Base-by-base conservation (phyloP, 2,797 vertebrate species). In the Fistularia tabacaria region DNA sequence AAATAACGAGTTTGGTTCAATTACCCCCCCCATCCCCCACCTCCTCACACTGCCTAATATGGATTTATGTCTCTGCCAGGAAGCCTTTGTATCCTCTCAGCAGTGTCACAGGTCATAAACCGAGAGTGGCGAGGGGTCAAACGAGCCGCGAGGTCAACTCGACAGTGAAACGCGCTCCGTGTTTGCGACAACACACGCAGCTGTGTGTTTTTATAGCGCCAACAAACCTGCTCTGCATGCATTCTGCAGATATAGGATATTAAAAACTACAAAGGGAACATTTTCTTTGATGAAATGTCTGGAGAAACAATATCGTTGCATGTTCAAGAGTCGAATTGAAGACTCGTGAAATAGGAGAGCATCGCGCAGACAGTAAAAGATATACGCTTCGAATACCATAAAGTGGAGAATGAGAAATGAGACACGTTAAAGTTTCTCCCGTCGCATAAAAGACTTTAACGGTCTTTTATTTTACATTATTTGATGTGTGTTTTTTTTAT, bases 51-150 rank as follows among this genome's bases (percentile, higher is more conserved):
- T 82, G 85, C 88, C 92, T 94, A 94, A 94, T 92, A 90, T 92
- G 85, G 89, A 94, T 96, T 95, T 92, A 94, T 93, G 88, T 89
- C 85, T 54, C 41, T 87, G 76, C 79, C 91, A 90, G 87, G 91
- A 90, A 90, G 88, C 82, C 89, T 85, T 88, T 85, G 84, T 89
- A 75, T 92, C 90, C 90, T 88, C 90, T 90, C 83, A 55, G 89
- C 66, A 45, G 87, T 85, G 84, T 84, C 90, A 91, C 90, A 91
- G 92, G 90, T 92, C 92, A 92, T 94, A 94, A 93, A 94, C 82
- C 85, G 76, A 79, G 88, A 89, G 89, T 93, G 91, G 92, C 90
- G 86, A 86, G 85, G 90, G 92, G 87, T 87, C 92, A 91, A 78
- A 87, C 86, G 68, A 73, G 51, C 57, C 41, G 38, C 13, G 63